Base-by-base conservation (phyloP, 1,140 invertebrate species). In the Helicoverpa armigera region DNA sequence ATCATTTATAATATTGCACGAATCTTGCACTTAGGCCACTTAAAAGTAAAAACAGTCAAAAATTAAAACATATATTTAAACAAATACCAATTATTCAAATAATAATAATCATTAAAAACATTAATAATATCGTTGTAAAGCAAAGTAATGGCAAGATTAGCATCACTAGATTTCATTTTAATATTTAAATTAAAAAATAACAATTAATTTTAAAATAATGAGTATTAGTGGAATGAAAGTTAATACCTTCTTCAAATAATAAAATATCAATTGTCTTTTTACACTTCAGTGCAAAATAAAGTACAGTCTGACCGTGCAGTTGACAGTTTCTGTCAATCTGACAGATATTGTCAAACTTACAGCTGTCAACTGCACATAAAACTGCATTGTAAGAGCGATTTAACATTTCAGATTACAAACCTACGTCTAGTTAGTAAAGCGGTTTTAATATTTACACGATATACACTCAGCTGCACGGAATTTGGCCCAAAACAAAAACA, bases 111-210 rank as follows among this genome's bases (percentile, higher is more conserved):
- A 58, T 4, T 48, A 35, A 58, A 43, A 58, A 48, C n/a, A 16
- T 56, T 56, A 60, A 35, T 23, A 75, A 65, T 65, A 81, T 82
- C 85, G 79, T 82, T 81, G 79, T 86, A 83, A 83, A 86, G 82
- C 83, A 82, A 81, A 67, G n/a, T 75, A 82, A 86, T 86, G 85
- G 85, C 85, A 86, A 86, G 83, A 84, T 75, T 56, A 58, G 78
- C 61, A 65, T 79, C 76, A 79, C 76, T 69, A 61, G 56, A 23
- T 76, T 61, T 16, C 50, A 11, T 72, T 51, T 23, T 50, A 67
- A 50, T 67, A 12, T 18, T 50, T 43, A 54, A 70, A 35, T 23
- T 23, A 53, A 77, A 76, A 61, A 12, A 56, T n/a, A 31, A 14
- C 35, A 65, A 69, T 77, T 54, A 80, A 53, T 9, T n/a, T 54